Base-by-base conservation (phyloP, 1,140 invertebrate genomes). In the Scaptomyza hsui region DNA sequence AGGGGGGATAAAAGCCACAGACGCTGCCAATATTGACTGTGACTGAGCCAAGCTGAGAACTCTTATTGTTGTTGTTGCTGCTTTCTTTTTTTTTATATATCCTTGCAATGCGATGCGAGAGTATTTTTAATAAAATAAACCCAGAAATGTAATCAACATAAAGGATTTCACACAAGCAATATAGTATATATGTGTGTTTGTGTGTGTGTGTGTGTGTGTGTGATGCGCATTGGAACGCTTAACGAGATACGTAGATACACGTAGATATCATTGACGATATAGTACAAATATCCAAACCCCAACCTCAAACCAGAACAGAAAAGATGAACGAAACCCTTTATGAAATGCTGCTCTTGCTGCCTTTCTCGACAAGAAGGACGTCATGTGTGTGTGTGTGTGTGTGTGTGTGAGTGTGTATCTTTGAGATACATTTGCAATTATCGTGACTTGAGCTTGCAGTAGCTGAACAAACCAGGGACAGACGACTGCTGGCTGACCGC, bases 111-210 rank as follows among this genome's bases (percentile, higher is more conserved):
- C 79, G 42, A 63, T 82, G 78, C 75, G 76, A 80, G 76, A 80
- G 78, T 82, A 88, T 88, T 88, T 89, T 89, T 89, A 90, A 89
- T 89, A 89, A 90, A 89, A 89, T 89, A 89, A 89, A 89, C 86
- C 72, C 81, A 88, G 81, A 88, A 88, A 90, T 89, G 86, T 89
- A 89, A 89, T 89, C 86, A 89, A 89, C 86, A 89, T 89, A 89
- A 89, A 89, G 86, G 88, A 89, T 90, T 89, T 89, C 75, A 88
- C 78, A 88, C 74, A 83, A 68, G 53, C 61, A 37, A 21, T 26
- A 71, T n/a, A 67, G 24, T 51, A 78, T 68, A 69, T 44, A 1
- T 16, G 9, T 45, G 13, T 41, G 9, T n/a, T n/a, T 63, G 35
- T 60, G 18, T 47, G 4, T 32, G 6, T 45, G 18, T 42, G 21